Base-by-base conservation (phyloP, 2,113 vertebrate species). In the Zosterops lateralis region DNA sequence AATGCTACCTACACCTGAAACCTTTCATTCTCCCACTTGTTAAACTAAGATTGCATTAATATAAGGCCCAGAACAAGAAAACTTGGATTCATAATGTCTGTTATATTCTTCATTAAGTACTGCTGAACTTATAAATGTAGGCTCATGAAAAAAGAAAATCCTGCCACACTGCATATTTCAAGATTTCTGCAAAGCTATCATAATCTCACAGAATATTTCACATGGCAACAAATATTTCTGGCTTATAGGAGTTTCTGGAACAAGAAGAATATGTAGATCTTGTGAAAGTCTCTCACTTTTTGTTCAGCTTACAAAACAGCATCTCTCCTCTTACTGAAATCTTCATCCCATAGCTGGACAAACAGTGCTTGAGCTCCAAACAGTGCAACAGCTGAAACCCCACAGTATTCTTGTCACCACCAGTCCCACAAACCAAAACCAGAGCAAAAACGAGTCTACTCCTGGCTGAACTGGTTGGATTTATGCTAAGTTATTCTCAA, bases 261-360 rank as follows among this genome's bases (percentile, higher is more conserved):
- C 94, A 89, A 94, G 95, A 96, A 24, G 28, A 71, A 86, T 85
- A 45, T 8, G 87, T 61, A 94, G 67, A 22, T 85, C 64, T 94
- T 92, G 60, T 88, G 93, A 91, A 95, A 95, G 82, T 34, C 54
- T 91, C 45, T 79, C 64, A 25, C 3, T 74, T 62, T 89, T 90
- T 74, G 50, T 91, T 85, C 87, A 77, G 12, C 56, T 62, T 28
- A 71, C 9, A 72, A 82, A 87, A 26, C 68, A 93, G 7, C 24
- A 83, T 44, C n/a, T 45, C 15, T 85, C 14, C n/a, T 77, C 29
- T 62, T 50, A 45, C 72, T 74, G 67, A 90, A 92, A 73, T 77
- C 17, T 56, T 54, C 60, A 25, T 80, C 36, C 75, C 13, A 51
- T 36, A 31, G 67, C 67, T 89, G 78, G 67, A 77, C 60, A 85